A percentile compares a stretch with the other conserved stretches of the same genome.
Conservation (phyloP, 2,888 invertebrate species). For the Metopia argyrocephala region DNA sequence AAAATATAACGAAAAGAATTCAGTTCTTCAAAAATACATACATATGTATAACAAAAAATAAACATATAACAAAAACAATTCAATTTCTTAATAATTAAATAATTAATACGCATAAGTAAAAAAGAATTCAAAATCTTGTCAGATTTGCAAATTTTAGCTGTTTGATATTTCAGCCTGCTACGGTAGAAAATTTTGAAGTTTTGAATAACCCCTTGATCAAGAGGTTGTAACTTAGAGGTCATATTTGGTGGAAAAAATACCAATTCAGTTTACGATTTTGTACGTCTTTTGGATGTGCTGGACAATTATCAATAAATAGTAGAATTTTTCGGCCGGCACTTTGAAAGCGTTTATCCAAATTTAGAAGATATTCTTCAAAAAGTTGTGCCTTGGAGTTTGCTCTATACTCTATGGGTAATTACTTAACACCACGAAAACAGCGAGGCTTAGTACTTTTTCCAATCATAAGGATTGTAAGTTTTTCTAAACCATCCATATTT, state of each 20-base stretch:
- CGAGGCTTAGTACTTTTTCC: slow-evolving; percentile 8
- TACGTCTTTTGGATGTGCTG: slow-evolving; percentile 20
- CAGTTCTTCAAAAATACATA: too few relatives aligned
- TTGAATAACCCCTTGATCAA: slow-evolving; percentile 12
- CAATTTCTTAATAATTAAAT: too few relatives aligned
- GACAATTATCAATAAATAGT: slow-evolving; percentile 26
- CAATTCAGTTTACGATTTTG: slow-evolving; percentile 34
- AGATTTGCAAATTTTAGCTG: too few relatives aligned
- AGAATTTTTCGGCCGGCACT: slow-evolving; percentile 10
- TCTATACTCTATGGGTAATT: slow-evolving; percentile 14
- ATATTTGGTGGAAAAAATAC: slow-evolving; percentile 22
- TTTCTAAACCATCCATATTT: slow-evolving; percentile 28
- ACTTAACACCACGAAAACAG: slow-evolving; percentile 29
- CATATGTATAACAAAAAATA: too few relatives aligned
- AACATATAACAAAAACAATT: too few relatives aligned
- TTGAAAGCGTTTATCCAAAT: slow-evolving; percentile 15
- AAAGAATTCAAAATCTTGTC: too few relatives aligned
- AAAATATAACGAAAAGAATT: too few relatives aligned
- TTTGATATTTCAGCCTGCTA: too few relatives aligned
- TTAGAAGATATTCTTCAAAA: slow-evolving; percentile 16
- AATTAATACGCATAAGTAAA: too few relatives aligned
- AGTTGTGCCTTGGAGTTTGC: slow-evolving; percentile 9
- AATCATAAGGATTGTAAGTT: slow-evolving; percentile 10
- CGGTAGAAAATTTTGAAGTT: slow-evolving; percentile 30
- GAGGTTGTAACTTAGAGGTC: slow-evolving; percentile 8